These are phyloP conservation scores for Drosophila littoralis DNA, from an alignment of 1,140 invertebrate genomes.

Conservation along the genomic window DNA sequence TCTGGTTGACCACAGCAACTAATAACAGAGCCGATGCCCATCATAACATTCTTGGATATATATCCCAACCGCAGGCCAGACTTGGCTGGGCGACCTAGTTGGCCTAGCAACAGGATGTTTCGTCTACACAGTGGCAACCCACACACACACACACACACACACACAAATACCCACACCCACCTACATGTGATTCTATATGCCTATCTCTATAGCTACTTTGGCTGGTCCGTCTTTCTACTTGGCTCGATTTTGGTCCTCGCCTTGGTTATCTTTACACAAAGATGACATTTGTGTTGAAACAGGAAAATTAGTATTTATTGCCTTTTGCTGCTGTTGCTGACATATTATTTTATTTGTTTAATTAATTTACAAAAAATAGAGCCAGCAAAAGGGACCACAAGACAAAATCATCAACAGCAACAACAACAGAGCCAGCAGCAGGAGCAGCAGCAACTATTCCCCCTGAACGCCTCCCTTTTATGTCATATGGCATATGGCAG, in stretches of 20 bases:
- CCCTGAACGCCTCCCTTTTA: slow-evolving; percentile 17
- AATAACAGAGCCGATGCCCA: slow-evolving; percentile 15
- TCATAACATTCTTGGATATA: slow-evolving; percentile 2
- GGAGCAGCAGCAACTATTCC: neutral
- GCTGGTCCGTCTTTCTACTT: slow-evolving; percentile 25
- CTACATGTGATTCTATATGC: slow-evolving; percentile 1
- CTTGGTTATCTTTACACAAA: slow-evolving; percentile 69
- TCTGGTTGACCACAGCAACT: slow-evolving; percentile 23
- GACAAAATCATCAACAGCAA: slow-evolving; percentile 56
- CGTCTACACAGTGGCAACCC: neutral
- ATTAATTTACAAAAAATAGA: slow-evolving; percentile 76
- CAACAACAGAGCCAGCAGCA: neutral
- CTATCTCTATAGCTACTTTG: slow-evolving; percentile 5
- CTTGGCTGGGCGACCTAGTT: neutral
- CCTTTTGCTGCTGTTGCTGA: slow-evolving; percentile 71
- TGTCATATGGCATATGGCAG: slow-evolving; percentile 72
- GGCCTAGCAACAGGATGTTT: slow-evolving; percentile 18
- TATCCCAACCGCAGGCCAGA: slow-evolving; percentile 1
- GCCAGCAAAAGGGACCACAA: slow-evolving; percentile 61
- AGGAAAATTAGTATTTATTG: slow-evolving; percentile 83
- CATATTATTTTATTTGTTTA: slow-evolving; percentile 83
- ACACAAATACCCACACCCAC: neutral
- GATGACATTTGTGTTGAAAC: slow-evolving; percentile 82
- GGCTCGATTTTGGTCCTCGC: slow-evolving; percentile 16
- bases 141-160: neutral